Percentiles rank a stretch among this genome's conserved stretches.
phyloP scores from a whole-genome alignment of 2,888 invertebrate genomes.

The Brachyopa scutellaris region DNA sequence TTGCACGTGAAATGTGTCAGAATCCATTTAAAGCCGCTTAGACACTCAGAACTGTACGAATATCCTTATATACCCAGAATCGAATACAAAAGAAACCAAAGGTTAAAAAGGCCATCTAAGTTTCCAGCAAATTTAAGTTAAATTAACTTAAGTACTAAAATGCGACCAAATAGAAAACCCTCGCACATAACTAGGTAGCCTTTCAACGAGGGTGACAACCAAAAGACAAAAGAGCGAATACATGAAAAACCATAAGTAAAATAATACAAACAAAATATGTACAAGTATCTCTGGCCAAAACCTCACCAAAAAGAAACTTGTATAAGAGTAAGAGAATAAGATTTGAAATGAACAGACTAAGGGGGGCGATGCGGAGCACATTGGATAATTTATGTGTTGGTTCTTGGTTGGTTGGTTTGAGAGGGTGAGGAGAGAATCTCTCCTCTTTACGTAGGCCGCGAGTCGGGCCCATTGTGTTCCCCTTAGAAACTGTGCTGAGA shows the following conservation, averaged over 20 bases:
- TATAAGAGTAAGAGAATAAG: background rate
- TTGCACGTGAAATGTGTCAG: too few species aligned
- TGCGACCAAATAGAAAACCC: slow-evolving; percentile 52
- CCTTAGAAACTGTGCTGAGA: too few species aligned
- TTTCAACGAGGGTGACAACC: slow-evolving; percentile 60
- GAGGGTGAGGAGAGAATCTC: too few species aligned
- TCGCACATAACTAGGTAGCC: slow-evolving; percentile 39
- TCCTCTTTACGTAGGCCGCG: too few species aligned
- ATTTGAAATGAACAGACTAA: background rate
- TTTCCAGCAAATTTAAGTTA: slow-evolving; percentile 23
- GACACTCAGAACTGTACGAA: too few species aligned
- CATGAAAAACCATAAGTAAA: slow-evolving; percentile 33
- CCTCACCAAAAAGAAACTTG: slow-evolving; percentile 20
- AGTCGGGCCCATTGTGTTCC: too few species aligned
- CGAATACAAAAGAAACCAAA: too few species aligned
- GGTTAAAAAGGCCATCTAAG: slow-evolving; percentile 1
- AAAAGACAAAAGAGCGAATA: slow-evolving; percentile 33
- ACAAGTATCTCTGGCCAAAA: slow-evolving; percentile 41
- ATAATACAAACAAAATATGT: too few species aligned
- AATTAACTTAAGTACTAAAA: slow-evolving; percentile 59
- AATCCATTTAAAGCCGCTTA: too few species aligned
- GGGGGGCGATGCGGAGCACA: background rate
- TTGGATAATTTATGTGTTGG: too few species aligned
- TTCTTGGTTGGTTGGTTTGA: too few species aligned
- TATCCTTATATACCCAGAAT: too few species aligned